Evolutionary conservation across 2,888 invertebrate genomes (phyloP).

Genomic region (Lithophane semibrunnea): DNA sequence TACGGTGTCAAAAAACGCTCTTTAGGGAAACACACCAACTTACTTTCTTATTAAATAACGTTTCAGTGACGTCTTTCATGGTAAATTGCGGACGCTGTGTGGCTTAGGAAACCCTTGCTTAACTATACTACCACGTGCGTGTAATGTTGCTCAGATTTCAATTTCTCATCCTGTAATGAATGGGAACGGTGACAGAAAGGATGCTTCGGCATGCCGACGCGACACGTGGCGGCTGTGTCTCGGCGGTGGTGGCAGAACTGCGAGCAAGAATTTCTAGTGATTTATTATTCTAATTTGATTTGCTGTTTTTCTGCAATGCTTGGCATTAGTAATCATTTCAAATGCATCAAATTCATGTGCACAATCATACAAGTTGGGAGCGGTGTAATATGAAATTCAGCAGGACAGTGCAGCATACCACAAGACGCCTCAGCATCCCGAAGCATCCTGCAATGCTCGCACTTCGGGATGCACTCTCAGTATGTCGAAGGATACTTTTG

Average conservation of each 20-base stretch:
- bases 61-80: not conserved
- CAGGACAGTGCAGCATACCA: conserved; percentile 13
- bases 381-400: conserved; percentile 19
- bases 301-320: conserved; percentile 44
- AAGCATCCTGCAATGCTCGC: conserved; percentile 38
- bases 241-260: conserved; percentile 28
- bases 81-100: conserved; percentile 2
- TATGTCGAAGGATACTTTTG: conserved; percentile 43
- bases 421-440: conserved; percentile 40
- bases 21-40: not conserved
- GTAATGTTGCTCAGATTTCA: conserved; percentile 24
- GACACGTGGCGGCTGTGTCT: conserved; percentile 24
- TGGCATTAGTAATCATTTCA: conserved; percentile 45
- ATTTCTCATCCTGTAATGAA: not conserved
- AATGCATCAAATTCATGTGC: conserved; percentile 41
- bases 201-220: conserved; percentile 48
- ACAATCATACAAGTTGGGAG: conserved; percentile 25
- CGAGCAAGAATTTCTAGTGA: conserved; percentile 17
- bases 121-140: not conserved
- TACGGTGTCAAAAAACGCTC: not conserved
- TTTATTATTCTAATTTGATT: conserved; percentile 43
- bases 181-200: conserved; percentile 11
- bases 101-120: not conserved
- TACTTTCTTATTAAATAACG: not conserved
- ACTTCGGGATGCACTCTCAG: conserved; percentile 34